These are phyloP conservation scores for Dromaius novaehollandiae DNA, from an alignment of 2,113 vertebrate genomes.

Conservation along the genomic window DNA sequence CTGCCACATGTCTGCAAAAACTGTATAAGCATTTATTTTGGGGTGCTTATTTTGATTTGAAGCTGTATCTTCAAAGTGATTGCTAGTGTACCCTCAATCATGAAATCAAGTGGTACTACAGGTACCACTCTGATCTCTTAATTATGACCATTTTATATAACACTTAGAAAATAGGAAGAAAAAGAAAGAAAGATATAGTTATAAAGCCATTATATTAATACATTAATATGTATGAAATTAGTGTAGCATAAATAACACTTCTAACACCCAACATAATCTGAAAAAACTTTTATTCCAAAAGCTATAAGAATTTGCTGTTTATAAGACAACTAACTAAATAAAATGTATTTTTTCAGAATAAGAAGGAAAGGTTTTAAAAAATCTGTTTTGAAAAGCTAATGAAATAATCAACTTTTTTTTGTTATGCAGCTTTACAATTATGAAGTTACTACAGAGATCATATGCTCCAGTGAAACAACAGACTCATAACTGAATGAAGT, in stretches of 20 bases:
- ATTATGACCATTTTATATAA: rapidly evolving
- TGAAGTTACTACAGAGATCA: rapidly evolving
- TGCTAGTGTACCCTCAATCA: too few species aligned
- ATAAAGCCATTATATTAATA: rapidly evolving
- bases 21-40: too few species aligned
- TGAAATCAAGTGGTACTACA: neutral
- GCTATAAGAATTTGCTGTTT: rapidly evolving
- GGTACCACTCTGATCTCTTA: neutral
- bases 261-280: neutral
- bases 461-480: rapidly evolving
- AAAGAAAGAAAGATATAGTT: too few species aligned
- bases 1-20: neutral
- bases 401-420: neutral
- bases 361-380: neutral
- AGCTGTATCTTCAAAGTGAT: neutral
- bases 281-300: rapidly evolving
- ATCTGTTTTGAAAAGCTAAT: neutral
- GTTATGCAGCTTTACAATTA: rapidly evolving
- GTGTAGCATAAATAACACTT: neutral
- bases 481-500: rapidly evolving
- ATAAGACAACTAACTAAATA: rapidly evolving
- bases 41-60: neutral
- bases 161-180: rapidly evolving
- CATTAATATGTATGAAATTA: rapidly evolving
- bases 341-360: rapidly evolving